Conservation (phyloP, 2,888 invertebrate species). For the Bombyx huttoni region DNA sequence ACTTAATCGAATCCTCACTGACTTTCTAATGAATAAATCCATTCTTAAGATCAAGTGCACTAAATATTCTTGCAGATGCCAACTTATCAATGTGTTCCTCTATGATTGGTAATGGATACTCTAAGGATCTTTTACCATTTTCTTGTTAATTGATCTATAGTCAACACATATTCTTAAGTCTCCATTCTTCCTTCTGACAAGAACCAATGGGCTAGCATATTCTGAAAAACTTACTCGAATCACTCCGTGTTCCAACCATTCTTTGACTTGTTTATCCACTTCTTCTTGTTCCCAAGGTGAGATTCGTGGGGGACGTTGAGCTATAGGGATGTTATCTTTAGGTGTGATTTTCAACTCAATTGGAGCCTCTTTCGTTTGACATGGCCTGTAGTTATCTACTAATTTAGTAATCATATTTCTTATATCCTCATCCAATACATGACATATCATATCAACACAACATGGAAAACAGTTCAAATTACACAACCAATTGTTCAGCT, state of each 20-base stretch:
- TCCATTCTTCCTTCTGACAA: conserved; percentile 10
- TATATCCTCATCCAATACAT: too few species aligned
- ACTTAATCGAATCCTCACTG: conserved; percentile 3
- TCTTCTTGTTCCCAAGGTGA: too few species aligned
- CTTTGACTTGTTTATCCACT: conserved; percentile 9
- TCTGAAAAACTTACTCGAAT: conserved; percentile 10
- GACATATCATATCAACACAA: too few species aligned
- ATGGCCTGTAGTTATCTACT: too few species aligned
- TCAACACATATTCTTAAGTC: conserved; percentile 7
- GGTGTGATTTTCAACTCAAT: too few species aligned
- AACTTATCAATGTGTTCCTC: conserved; percentile 4
- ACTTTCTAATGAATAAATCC: not conserved
- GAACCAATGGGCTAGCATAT: conserved; percentile 8
- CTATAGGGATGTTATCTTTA: too few species aligned
- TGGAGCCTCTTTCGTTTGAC: too few species aligned
- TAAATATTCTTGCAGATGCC: conserved; percentile 4
- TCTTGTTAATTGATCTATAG: conserved; percentile 9
- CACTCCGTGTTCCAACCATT: conserved; percentile 8
- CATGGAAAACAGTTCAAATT: conserved; percentile 1
- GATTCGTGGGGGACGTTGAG: too few species aligned
- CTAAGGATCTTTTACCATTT: conserved; percentile 10
- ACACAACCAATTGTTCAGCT: conserved; percentile 1
- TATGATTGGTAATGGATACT: conserved; percentile 7
- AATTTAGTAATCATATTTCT: too few species aligned
- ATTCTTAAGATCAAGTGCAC: conserved; percentile 1